Base-by-base conservation (phyloP, 2,113 vertebrate species). In the Xenopus borealis region DNA sequence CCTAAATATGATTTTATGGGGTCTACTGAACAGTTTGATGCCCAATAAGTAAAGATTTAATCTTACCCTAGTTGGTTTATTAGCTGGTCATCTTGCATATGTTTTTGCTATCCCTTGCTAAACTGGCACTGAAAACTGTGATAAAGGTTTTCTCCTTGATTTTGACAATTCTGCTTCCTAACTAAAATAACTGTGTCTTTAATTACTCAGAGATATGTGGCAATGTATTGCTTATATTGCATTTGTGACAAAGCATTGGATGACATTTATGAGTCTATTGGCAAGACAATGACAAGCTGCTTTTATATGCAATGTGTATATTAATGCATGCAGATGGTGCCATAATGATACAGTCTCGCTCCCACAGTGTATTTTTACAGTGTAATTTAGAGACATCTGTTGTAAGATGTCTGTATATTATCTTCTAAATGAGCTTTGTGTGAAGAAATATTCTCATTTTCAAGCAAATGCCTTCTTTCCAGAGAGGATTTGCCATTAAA, bases 271-370 rank as follows among this genome's bases (percentile, higher is more conserved):
- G 17, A 68, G 30, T 68, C 44, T 52, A 30, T 23, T 53, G 65
- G 20, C 27, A 20, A 62, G 57, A 50, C 64, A 50, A 10, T 68
- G 45, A 62, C 45, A n/a, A 62, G 57, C 20, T 62, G 53, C 40
- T 30, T 62, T 59, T 46, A 40, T 68, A 27, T 52, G 66, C 53
- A 40, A 27, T 59, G 59, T 46, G 20, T 23, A 44, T 68, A 62
- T 52, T 23, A 52, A 53, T 40, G n/a, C 57, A 50, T 75, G 45
- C 72, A 75, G 72, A 75, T 75, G 72, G 72, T 57, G 40, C 62
- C 45, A 62, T 75, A 69, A 75, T 62, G 72, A 75, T 69, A 69
- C n/a, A 23, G 46, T 53, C 72, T 64, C n/a, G 18, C 10, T 50
- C 17, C 10, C n/a, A 8, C 9, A 10, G 10, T n/a, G 14, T 66